Evolutionary conservation across 2,888 invertebrate genomes (phyloP).

Genomic region (Stenotaenia linearis): DNA sequence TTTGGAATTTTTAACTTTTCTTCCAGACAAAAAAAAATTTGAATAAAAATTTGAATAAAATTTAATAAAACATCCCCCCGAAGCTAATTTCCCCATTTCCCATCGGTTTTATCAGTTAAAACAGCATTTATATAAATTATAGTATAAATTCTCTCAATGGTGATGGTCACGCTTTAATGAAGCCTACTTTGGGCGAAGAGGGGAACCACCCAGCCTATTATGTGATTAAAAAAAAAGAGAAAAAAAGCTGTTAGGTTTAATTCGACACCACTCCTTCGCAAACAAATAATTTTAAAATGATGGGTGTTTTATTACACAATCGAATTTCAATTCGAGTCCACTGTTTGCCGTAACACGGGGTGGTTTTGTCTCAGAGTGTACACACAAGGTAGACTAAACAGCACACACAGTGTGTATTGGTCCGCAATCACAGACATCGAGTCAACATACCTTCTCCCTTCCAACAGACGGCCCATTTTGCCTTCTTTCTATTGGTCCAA

Average conservation of each 20-base stretch:
- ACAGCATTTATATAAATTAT: neutral
- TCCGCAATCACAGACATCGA: slow-evolving; percentile 4
- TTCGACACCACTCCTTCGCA: neutral
- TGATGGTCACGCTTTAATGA: slow-evolving; percentile 9
- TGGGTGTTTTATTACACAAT: neutral
- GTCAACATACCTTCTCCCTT: neutral
- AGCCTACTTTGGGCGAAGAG: neutral
- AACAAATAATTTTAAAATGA: neutral
- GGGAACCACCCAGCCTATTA: neutral
- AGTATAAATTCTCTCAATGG: neutral
- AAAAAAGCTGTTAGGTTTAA: neutral
- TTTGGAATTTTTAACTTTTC: too few relatives aligned
- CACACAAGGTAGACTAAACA: neutral
- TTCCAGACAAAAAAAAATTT: too few relatives aligned
- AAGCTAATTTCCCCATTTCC: too few relatives aligned
- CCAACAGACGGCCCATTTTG: neutral
- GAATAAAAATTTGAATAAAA: too few relatives aligned
- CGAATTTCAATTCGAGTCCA: neutral
- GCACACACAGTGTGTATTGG: neutral
- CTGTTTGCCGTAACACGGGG: neutral
- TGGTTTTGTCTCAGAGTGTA: neutral
- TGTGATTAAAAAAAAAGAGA: neutral
- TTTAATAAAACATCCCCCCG: too few relatives aligned
- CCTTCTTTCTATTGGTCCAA: slow-evolving; percentile 9
- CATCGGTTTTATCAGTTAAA: too few relatives aligned